These are phyloP conservation scores for Columba guinea DNA, from an alignment of 2,797 vertebrate genomes.

Conservation along the genomic window DNA sequence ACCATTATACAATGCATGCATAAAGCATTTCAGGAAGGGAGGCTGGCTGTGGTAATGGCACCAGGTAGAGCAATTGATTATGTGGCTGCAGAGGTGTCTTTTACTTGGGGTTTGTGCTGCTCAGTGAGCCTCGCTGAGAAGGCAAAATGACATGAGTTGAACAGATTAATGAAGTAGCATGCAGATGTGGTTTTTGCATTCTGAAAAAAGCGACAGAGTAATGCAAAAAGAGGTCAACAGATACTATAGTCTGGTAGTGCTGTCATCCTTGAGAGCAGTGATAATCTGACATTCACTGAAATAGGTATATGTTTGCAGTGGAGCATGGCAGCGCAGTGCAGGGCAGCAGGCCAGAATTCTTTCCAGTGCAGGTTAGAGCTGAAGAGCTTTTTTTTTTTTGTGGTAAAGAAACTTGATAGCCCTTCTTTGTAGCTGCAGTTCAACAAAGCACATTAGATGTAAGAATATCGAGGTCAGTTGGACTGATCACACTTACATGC, in stretches of 20 bases:
- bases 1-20: not conserved
- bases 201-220: not conserved
- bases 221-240: not conserved
- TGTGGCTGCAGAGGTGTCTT: not conserved
- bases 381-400: not conserved
- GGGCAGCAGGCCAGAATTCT: not conserved
- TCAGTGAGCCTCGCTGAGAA: not conserved
- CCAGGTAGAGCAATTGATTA: not conserved
- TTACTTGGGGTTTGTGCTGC: not conserved
- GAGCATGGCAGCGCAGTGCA: not conserved
- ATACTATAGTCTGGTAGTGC: not conserved
- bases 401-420: not conserved
- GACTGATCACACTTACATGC: not conserved
- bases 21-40: not conserved
- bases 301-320: not conserved
- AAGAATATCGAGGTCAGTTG: not conserved
- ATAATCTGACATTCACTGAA: not conserved
- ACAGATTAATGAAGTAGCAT: not conserved
- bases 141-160: not conserved
- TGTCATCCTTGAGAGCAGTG: not conserved
- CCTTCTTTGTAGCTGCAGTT: not conserved
- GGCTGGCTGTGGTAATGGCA: not conserved
- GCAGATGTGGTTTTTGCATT: not conserved
- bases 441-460: not conserved
- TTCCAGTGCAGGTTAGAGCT: not conserved